Percentiles rank a stretch among this genome's conserved stretches.
These are phyloP conservation scores for Sphaerophoria rueppellii DNA, from an alignment of 2,888 invertebrate genomes.

Conservation along the genomic window DNA sequence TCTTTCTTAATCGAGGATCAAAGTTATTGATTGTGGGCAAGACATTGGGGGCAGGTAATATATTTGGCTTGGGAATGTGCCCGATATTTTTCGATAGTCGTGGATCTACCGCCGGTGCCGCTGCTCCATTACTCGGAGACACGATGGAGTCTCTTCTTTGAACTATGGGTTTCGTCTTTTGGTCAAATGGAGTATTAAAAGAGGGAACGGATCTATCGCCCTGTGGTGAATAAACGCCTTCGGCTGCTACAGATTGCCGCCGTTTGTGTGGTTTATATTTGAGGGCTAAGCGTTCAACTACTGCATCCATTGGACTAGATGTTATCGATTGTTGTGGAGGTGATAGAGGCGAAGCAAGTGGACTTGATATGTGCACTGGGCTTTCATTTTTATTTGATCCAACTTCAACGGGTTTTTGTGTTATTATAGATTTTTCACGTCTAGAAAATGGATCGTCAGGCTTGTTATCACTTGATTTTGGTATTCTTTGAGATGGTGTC, in stretches of 20 bases:
- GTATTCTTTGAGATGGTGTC: too few species aligned
- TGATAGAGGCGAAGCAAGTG: slow-evolving; percentile 4
- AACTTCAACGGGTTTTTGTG: slow-evolving; percentile 10
- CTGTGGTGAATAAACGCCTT: not conserved
- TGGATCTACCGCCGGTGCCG: slow-evolving; percentile 52
- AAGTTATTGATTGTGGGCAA: slow-evolving; percentile 73
- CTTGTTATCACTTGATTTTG: not conserved
- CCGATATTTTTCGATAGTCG: slow-evolving; percentile 46
- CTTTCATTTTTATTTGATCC: not conserved
- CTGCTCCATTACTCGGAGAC: not conserved
- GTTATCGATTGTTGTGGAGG: slow-evolving; percentile 15
- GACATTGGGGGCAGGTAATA: slow-evolving; percentile 62
- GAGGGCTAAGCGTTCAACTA: slow-evolving; percentile 55
- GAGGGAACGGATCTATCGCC: not conserved
- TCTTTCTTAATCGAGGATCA: slow-evolving; percentile 75
- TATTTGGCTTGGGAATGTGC: slow-evolving; percentile 1
- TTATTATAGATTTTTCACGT: slow-evolving; percentile 45
- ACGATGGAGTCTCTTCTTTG: slow-evolving; percentile 78
- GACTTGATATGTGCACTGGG: not conserved
- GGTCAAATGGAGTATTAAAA: too few species aligned
- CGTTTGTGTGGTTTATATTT: slow-evolving; percentile 61
- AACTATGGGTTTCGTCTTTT: slow-evolving; percentile 77
- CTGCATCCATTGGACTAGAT: slow-evolving; percentile 33
- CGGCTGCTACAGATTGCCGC: slow-evolving; percentile 23
- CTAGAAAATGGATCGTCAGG: slow-evolving; percentile 50